Conservation (phyloP, 2,888 invertebrate species). For the Tipula confusa region DNA sequence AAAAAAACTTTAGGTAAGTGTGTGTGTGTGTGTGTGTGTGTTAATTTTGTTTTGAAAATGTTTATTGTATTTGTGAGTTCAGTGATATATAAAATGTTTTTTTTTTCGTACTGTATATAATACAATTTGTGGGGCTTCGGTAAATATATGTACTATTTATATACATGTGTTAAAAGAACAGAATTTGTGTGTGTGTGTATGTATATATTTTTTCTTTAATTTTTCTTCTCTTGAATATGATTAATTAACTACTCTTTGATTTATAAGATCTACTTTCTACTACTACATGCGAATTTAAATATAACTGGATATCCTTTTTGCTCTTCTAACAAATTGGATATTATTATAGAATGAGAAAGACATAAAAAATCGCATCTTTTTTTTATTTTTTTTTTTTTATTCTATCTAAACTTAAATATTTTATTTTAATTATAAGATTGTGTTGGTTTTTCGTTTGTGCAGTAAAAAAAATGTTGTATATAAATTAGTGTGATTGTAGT, state of each 20-base stretch:
- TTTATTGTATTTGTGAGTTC: conserved; percentile 27
- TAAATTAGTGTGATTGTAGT: background rate
- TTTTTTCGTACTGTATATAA: background rate
- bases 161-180: background rate
- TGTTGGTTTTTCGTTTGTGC: conserved; percentile 28
- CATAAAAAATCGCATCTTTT: conserved; percentile 28
- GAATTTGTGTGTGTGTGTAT: background rate
- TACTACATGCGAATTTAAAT: conserved; percentile 16
- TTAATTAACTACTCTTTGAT: conserved; percentile 30
- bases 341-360: background rate
- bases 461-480: conserved; percentile 26
- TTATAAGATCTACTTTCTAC: conserved; percentile 27
- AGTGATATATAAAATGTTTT: background rate
- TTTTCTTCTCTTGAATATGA: conserved; percentile 27
- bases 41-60: conserved; percentile 20
- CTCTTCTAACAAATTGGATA: background rate
- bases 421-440: conserved; percentile 26
- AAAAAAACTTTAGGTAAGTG: background rate
- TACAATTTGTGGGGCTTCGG: conserved; percentile 21
- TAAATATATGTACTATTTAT: background rate
- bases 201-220: background rate
- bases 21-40: background rate
- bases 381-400: too few species aligned
- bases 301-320: conserved; percentile 28
- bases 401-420: conserved; percentile 21